These are phyloP conservation scores for Pedetes capensis DNA, from an alignment of 2,113 vertebrate species.

Conservation along the genomic window DNA sequence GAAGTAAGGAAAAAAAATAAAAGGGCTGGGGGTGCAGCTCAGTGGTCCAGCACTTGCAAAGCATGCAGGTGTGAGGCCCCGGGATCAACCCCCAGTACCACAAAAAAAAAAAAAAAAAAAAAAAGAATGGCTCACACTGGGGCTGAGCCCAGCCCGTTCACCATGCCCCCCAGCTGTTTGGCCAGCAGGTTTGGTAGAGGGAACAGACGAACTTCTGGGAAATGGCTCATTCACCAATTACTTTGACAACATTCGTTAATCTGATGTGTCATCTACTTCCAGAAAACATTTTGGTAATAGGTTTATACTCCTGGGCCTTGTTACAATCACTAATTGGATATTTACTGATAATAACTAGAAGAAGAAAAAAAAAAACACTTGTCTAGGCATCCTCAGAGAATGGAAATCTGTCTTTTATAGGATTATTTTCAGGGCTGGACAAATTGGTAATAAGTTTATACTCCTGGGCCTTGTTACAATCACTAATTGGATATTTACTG, in stretches of 20 bases:
- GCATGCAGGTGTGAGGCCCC: too few relatives aligned
- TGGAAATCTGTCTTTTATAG: not conserved
- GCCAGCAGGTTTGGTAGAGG: not conserved
- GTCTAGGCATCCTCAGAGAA: not conserved
- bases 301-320: not conserved
- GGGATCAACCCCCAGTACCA: too few relatives aligned
- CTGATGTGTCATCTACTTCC: not conserved
- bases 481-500: not conserved
- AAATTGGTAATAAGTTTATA: not conserved
- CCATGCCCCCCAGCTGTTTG: not conserved
- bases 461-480: not conserved
- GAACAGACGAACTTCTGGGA: not conserved
- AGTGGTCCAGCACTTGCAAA: too few relatives aligned
- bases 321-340: not conserved
- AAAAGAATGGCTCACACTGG: accelerated
- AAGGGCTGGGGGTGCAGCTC: too few relatives aligned
- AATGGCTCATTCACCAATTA: not conserved
- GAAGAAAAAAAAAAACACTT: not conserved
- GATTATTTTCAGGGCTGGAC: not conserved
- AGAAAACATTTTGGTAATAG: not conserved
- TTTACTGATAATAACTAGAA: not conserved
- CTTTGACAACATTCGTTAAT: not conserved
- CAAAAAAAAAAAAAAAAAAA: too few relatives aligned
- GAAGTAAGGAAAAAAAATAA: too few relatives aligned
- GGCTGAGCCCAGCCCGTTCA: not conserved